These are phyloP conservation scores for Paedocypris sp. DNA, from an alignment of 2,113 vertebrate genomes.

Conservation along the genomic window DNA sequence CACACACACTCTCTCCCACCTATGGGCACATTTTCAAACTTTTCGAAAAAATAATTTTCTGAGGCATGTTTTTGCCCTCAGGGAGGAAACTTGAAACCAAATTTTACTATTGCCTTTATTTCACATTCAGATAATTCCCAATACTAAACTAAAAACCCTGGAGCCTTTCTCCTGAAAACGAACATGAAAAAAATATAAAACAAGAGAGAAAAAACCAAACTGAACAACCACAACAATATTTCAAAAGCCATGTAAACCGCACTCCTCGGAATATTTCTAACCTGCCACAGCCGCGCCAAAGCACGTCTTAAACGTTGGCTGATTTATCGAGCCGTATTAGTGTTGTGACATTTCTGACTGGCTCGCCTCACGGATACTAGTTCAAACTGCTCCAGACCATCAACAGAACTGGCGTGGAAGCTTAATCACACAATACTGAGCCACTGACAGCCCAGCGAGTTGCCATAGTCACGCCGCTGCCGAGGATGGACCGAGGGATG, in stretches of 20 bases:
- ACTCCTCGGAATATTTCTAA: background rate
- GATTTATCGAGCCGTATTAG: slow-evolving; percentile 14
- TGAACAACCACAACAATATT: background rate
- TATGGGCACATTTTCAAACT: too few species aligned
- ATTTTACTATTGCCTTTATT: too few species aligned
- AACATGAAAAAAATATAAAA: background rate
- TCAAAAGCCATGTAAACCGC: background rate
- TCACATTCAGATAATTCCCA: background rate
- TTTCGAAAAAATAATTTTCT: too few species aligned
- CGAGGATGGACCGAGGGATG: background rate
- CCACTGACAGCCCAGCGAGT: slow-evolving; percentile 13
- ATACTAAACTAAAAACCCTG: background rate
- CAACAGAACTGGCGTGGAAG: slow-evolving; percentile 5
- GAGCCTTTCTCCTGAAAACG: background rate
- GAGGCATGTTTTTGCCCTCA: too few species aligned
- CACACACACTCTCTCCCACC: too few species aligned
- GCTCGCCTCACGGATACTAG: slow-evolving; percentile 13
- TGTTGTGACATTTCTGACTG: slow-evolving; percentile 19
- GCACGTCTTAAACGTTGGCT: background rate
- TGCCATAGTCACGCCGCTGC: slow-evolving; percentile 4
- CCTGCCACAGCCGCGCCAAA: slow-evolving; percentile 10
- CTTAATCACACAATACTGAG: slow-evolving; percentile 10
- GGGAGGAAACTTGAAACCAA: too few species aligned
- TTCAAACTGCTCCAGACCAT: slow-evolving; percentile 16
- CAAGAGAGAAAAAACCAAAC: background rate